These are phyloP conservation scores for Cataglyphis altisquamis DNA, from an alignment of 2,888 invertebrate genomes.

Conservation along the genomic window DNA sequence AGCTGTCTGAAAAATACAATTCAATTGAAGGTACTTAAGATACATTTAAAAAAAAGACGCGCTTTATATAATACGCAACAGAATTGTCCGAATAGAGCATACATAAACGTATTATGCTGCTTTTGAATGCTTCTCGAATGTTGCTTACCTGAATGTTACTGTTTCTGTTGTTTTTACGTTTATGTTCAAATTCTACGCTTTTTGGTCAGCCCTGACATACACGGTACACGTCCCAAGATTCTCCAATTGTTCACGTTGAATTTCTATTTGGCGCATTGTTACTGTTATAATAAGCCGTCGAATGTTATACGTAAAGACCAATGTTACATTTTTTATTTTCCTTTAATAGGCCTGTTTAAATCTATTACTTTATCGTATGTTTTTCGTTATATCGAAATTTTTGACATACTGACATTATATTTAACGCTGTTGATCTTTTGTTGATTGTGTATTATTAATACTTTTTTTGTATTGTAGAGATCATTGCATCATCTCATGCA, in stretches of 20 bases:
- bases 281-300: constrained; percentile 29
- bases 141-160: constrained; percentile 47
- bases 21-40: constrained; percentile 28
- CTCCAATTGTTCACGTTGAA: constrained; percentile 49
- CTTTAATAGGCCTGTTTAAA: constrained; percentile 19
- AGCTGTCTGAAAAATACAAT: constrained; percentile 10
- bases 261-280: constrained; percentile 53
- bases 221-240: constrained; percentile 12
- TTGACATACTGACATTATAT: background rate
- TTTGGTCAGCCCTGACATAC: constrained; percentile 1
- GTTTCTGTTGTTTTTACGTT: constrained; percentile 47
- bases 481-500: constrained; percentile 20
- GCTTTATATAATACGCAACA: background rate
- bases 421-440: constrained; percentile 45
- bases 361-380: constrained; percentile 36
- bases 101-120: constrained; percentile 52
- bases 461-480: constrained; percentile 36
- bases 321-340: constrained; percentile 16
- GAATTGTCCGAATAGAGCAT: background rate
- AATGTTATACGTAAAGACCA: constrained; percentile 16
- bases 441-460: constrained; percentile 43
- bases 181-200: constrained; percentile 34
- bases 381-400: constrained; percentile 14
- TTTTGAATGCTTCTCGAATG: constrained; percentile 52
- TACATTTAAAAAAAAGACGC: constrained; percentile 25